phyloP scores from a whole-genome alignment of 2,888 invertebrate genomes.

The Agrochola litura region DNA sequence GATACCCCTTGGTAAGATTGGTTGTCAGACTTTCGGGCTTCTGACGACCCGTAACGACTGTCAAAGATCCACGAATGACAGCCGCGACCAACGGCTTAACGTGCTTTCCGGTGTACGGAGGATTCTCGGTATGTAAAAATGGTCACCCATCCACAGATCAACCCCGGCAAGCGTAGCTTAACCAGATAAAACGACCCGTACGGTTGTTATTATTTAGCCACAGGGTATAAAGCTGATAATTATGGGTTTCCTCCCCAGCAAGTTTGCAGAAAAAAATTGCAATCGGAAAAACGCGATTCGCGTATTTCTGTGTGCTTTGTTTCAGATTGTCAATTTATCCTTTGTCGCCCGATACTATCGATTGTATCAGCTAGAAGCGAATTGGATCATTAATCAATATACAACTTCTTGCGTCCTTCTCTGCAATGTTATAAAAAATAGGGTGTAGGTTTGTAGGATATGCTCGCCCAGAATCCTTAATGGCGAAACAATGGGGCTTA shows the following conservation, averaged over 20 bases:
- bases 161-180: too few species aligned
- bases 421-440: constrained; percentile 25
- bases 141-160: too few species aligned
- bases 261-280: background rate
- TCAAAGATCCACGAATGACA: too few species aligned
- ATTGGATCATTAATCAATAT: constrained; percentile 35
- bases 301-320: constrained; percentile 1
- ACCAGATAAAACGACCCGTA: too few species aligned
- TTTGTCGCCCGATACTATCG: background rate
- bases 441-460: constrained; percentile 3
- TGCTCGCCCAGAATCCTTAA: constrained; percentile 29
- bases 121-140: too few species aligned
- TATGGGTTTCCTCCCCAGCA: background rate
- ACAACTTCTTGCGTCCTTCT: constrained; percentile 13
- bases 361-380: constrained; percentile 5
- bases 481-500: constrained; percentile 40
- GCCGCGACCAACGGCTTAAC: too few species aligned
- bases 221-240: background rate
- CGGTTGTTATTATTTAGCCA: too few species aligned
- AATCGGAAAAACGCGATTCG: background rate
- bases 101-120: too few species aligned
- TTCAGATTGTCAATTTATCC: constrained; percentile 8
- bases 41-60: too few species aligned
- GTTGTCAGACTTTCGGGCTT: too few species aligned
- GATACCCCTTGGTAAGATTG: too few species aligned